Evolutionary conservation across 2,888 invertebrate species (phyloP).

Genomic region (Prosapia bicincta): DNA sequence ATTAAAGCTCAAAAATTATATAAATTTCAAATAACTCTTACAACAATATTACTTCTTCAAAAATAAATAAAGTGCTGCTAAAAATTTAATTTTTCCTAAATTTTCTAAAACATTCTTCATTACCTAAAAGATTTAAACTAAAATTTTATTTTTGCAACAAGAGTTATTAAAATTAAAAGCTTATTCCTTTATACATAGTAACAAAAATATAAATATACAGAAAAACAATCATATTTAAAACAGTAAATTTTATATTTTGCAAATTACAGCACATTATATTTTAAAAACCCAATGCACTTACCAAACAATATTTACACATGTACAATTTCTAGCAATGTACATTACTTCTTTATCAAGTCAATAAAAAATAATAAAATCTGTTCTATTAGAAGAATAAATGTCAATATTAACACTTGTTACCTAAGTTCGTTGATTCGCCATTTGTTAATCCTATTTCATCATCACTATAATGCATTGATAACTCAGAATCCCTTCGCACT

Average conservation of each 20-base stretch:
- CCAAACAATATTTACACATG: not conserved
- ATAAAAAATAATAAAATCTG: not conserved
- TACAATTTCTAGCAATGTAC: not conserved
- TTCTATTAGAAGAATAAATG: not conserved
- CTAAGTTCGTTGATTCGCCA: constrained; percentile 5
- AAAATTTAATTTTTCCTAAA: no score
- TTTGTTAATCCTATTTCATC: constrained; percentile 55
- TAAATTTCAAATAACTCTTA: not conserved
- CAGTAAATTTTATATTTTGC: not conserved
- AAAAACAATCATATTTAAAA: not conserved
- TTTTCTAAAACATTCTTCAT: no score
- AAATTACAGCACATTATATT: not conserved
- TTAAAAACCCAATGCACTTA: not conserved
- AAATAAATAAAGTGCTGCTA: not conserved
- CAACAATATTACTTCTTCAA: not conserved
- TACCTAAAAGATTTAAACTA: no score
- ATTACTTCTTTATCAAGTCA: not conserved
- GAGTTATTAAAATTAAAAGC: not conserved
- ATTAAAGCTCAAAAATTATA: not conserved
- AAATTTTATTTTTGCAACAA: not conserved
- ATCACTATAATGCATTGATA: constrained; percentile 70
- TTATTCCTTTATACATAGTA: not conserved
- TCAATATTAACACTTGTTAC: not conserved
- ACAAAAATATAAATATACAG: not conserved
- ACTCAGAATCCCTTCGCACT: constrained; percentile 65